Evolutionary conservation across 1,140 invertebrate genomes (phyloP).

Genomic region (Xylocopa sonorina): DNA sequence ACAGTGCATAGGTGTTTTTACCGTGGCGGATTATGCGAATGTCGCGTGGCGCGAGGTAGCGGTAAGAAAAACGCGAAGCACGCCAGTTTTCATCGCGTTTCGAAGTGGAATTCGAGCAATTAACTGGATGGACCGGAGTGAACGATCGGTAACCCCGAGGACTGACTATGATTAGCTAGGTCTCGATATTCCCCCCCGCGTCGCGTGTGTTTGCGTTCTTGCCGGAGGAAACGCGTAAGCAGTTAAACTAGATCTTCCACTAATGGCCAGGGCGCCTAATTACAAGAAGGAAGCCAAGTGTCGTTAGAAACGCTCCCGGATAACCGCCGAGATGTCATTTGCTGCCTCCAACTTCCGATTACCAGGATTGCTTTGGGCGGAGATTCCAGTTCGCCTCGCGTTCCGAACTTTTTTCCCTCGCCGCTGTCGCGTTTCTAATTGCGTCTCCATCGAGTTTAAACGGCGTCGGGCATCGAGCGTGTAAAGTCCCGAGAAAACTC

Average conservation of each 20-base stretch:
- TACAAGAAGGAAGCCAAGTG: constrained; percentile 65
- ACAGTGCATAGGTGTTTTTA: no score
- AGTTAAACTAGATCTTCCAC: constrained; percentile 42
- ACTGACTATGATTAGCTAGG: constrained; percentile 17
- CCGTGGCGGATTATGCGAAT: no score
- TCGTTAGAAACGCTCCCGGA: constrained; percentile 59
- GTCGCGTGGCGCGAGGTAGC: no score
- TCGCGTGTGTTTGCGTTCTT: constrained; percentile 17
- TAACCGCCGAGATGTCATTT: constrained; percentile 57
- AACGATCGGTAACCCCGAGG: no score
- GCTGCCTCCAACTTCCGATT: constrained; percentile 24
- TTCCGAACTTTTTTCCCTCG: not conserved
- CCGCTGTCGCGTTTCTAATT: not conserved
- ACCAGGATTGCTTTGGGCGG: constrained; percentile 14
- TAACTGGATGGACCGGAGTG: not conserved
- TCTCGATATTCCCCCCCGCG: not conserved
- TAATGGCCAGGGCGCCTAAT: constrained; percentile 67
- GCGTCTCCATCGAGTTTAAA: not conserved
- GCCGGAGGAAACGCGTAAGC: constrained; percentile 18
- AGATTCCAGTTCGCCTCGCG: not conserved
- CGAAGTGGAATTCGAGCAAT: not conserved
- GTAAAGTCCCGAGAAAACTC: not conserved
- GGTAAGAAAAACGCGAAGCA: no score
- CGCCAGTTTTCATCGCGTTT: not conserved
- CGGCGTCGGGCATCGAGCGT: not conserved